A percentile compares a stretch with the other conserved stretches of the same genome.
phyloP scores from a whole-genome alignment of 2,113 vertebrate genomes.

The Misgurnus mizolepis region DNA sequence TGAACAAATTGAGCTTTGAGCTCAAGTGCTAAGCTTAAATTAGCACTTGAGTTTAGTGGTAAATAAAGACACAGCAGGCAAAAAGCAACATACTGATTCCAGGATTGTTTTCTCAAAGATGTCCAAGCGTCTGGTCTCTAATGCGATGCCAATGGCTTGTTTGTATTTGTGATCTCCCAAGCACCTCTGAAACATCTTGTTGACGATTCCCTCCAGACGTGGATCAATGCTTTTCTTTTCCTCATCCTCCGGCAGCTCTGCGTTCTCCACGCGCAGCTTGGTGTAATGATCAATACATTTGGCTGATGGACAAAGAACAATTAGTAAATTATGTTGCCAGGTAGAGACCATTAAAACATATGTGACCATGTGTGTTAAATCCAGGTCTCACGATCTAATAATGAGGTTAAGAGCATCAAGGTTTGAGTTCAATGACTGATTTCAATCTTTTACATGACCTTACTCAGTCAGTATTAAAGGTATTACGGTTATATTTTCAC shows the following conservation, averaged over 20 bases:
- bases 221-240: conserved; percentile 93
- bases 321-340: neutral
- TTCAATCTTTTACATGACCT: too few species aligned
- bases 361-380: too few species aligned
- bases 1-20: too few species aligned
- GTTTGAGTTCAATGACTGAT: too few species aligned
- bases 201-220: conserved; percentile 95
- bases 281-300: conserved; percentile 99
- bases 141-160: conserved; percentile 94
- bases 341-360: too few species aligned
- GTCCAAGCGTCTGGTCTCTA: conserved; percentile 93
- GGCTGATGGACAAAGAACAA: conserved; percentile 69
- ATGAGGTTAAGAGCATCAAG: too few species aligned
- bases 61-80: too few species aligned
- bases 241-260: conserved; percentile 89
- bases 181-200: conserved; percentile 98
- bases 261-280: conserved; percentile 95
- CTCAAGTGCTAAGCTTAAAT: too few species aligned
- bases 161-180: conserved; percentile 98
- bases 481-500: too few species aligned
- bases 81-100: conserved; percentile 68
- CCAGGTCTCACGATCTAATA: too few species aligned
- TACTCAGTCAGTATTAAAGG: too few species aligned
- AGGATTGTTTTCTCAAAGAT: conserved; percentile 96
- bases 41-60: too few species aligned